Conservation (phyloP, 2,888 invertebrate species). For the Cephus rjabovi region DNA sequence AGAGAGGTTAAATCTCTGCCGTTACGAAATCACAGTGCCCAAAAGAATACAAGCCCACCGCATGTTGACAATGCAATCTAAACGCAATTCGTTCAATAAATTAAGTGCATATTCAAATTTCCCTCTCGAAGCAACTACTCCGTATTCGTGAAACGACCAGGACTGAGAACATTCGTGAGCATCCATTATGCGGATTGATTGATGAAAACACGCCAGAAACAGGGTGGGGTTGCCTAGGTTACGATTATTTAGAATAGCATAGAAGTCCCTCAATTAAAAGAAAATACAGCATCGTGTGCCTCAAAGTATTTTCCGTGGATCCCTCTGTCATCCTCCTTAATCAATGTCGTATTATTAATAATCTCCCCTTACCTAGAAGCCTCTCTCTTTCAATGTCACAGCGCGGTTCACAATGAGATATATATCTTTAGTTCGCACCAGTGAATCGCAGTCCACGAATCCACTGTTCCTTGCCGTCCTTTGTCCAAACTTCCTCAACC, state of each 20-base stretch:
- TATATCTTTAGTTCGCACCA: neutral
- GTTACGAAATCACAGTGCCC: neutral
- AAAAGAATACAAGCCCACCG: neutral
- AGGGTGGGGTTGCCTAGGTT: neutral
- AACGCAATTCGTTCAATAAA: neutral
- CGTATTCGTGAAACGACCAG: too few species aligned
- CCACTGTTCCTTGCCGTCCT: neutral
- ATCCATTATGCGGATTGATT: neutral
- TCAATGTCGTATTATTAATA: neutral
- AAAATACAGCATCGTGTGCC: neutral
- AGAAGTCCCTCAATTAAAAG: neutral
- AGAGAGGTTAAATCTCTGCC: too few species aligned
- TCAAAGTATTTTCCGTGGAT: neutral
- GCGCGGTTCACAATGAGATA: neutral
- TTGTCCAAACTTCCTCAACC: neutral
- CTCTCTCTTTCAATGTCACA: neutral
- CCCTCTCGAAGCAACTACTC: too few species aligned
- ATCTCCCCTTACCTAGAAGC: neutral
- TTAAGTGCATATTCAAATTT: neutral
- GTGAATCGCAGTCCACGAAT: neutral
- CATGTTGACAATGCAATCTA: neutral
- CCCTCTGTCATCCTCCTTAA: neutral
- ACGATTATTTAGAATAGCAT: neutral
- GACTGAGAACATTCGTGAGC: neutral
- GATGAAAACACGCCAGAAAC: neutral